Evolutionary conservation across 2,797 vertebrate species (phyloP), one percentile per base, ranked within the genome.

Genomic region (Bovichtus diacanthus): DNA sequence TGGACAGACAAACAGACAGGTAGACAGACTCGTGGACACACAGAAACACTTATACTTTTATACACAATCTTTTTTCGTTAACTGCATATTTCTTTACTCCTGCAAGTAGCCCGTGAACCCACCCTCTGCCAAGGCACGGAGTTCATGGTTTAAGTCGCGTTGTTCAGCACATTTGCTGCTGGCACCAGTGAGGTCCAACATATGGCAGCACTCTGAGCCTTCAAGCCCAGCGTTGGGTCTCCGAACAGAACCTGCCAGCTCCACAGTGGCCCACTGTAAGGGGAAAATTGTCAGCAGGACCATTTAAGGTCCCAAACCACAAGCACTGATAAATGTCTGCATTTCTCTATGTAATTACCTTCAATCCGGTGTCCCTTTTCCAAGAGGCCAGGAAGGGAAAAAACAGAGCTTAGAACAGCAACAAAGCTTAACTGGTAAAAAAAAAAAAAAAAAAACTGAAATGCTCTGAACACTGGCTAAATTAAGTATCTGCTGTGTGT

Each of bases 161-260:
- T 88, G 90, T 93, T 94, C 90, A 93, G 92, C 89, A 93, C 87
- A 93, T 94, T 94, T 89, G 86, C 92, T 93, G 85, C 84, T 95
- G 94, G 94, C 94, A 92, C 80, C 69, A 10, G 49, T n/a, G 72
- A 83, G 80, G 82, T 89, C 83, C 79, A 79, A 95, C 93, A 94
- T 93, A 94, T 94, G 94, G 93, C 94, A 95, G 91, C 90, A 93
- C 92, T 95, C 94, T 93, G 79, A 87, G 91, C 85, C 80, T 88
- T 90, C 87, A 85, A 86, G 82, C 85, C 76, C 82, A 23, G 87
- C 41, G n/a, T 69, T 67, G 78, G 89, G 86, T 81, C 90, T 90
- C 83, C 19, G 81, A 92, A 81, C 88, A 87, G 83, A 91, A 92
- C 88, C 87, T 90, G 91, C 92, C 91, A 88, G 92, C 88, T 90